Evolutionary conservation across 1,140 invertebrate genomes (phyloP).

Genomic region (Apocrypta bakeri): DNA sequence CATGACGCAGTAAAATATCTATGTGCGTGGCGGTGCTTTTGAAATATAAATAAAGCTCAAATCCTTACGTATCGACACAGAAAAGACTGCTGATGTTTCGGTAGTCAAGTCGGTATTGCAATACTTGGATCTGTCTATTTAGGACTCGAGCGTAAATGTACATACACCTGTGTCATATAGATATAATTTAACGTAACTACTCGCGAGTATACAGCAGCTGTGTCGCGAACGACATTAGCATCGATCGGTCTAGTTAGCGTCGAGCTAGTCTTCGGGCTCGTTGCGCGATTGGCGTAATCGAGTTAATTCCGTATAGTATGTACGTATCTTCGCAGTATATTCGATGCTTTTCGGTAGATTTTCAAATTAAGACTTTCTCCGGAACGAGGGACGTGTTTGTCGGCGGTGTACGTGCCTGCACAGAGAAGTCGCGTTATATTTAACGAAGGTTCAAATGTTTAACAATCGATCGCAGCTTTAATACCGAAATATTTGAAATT

Average conservation of each 20-base stretch:
- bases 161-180: background rate
- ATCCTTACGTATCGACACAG: background rate
- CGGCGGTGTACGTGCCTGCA: background rate
- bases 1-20: background rate
- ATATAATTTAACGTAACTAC: background rate
- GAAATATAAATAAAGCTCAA: background rate
- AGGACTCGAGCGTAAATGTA: background rate
- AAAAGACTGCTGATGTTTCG: slow-evolving; percentile 10
- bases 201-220: background rate
- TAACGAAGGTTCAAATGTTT: background rate
- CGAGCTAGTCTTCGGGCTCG: slow-evolving; percentile 30
- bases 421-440: too few relatives aligned
- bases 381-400: slow-evolving; percentile 8
- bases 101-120: background rate
- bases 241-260: slow-evolving; percentile 45
- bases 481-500: too few relatives aligned
- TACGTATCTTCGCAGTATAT: background rate
- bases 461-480: background rate
- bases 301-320: slow-evolving; percentile 9
- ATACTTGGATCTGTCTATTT: background rate
- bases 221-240: slow-evolving; percentile 42
- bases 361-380: slow-evolving; percentile 12
- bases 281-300: slow-evolving; percentile 41
- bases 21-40: too few relatives aligned
- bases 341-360: slow-evolving; percentile 21